Base-by-base conservation (phyloP, 2,888 invertebrate genomes). In the Leptinotarsa tumamoca region DNA sequence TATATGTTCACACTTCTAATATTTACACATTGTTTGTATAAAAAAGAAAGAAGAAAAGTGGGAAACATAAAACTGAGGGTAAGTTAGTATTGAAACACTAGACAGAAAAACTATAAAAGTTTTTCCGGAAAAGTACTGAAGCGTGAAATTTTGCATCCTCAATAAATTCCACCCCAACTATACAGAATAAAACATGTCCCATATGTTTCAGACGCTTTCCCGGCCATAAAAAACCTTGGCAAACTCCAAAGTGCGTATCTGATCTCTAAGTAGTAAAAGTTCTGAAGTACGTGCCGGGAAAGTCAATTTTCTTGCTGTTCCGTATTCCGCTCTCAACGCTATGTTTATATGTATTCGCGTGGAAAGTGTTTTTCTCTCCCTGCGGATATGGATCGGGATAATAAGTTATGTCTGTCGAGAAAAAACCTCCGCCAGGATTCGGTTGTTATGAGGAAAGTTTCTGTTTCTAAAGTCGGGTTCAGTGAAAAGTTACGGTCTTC, bases 401-500 rank as follows among this genome's bases (percentile, higher is more conserved):
- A 63, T 63, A 58, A 58, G 58, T 58, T 58, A 27, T 21, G 58
- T 23, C 58, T 27, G 63, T 33, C 63, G 33, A 33, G 7, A 63
- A 63, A 63, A 33, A 61, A 56, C 23, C 43, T 43, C 51, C 51
- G 2, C 1, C 58, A 43, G 61, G 68, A 50, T 68, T 68, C 51
- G 33, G 51, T 56, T 61, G 73, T 68, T 68, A 73, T 56, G 73
- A n/a, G 68, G 17, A 73, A 73, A 73, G 73, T 73, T 73, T 68
- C 52, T 51, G 21, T 67, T 49, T 56, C 54, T 49, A 33, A 61
- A 73, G 61, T 73, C 21, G 67, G 17, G 56, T 72, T 67, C 67
- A 18, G 52, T 49, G 56, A 61, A 51, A 68, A 73, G 61, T 73
- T 68, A 61, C 21, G 18, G 33, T 43, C 27, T 23, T 73, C 1